phyloP scores from a whole-genome alignment of 2,888 invertebrate genomes.

The Onthophagus sagittarius region DNA sequence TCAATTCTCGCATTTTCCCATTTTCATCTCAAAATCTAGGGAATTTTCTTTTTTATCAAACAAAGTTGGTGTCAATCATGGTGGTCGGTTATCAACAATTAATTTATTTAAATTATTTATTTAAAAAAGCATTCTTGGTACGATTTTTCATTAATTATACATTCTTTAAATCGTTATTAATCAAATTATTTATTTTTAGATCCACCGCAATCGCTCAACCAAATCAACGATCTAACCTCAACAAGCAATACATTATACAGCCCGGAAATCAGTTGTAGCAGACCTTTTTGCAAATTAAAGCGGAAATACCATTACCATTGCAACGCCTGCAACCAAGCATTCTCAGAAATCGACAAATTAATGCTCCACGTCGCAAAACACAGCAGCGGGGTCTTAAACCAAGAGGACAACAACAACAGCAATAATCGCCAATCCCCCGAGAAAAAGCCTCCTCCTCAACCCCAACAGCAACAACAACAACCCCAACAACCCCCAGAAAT shows the following conservation, averaged over 20 bases:
- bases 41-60: no score
- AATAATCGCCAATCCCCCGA: slow-evolving; percentile 36
- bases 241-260: slow-evolving; percentile 56
- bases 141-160: neutral
- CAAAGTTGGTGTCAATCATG: neutral
- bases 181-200: neutral
- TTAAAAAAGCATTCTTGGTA: no score
- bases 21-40: no score
- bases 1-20: no score
- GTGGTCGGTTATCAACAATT: neutral
- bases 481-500: slow-evolving; percentile 37
- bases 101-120: no score
- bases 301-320: slow-evolving; percentile 76
- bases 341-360: slow-evolving; percentile 67
- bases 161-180: neutral
- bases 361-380: slow-evolving; percentile 70
- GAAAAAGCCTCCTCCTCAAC: slow-evolving; percentile 35
- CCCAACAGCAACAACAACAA: slow-evolving; percentile 39
- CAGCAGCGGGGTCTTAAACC: slow-evolving; percentile 56
- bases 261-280: slow-evolving; percentile 64
- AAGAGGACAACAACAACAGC: slow-evolving; percentile 41
- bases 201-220: neutral
- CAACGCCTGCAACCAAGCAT: slow-evolving; percentile 75
- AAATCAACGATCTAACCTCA: slow-evolving; percentile 25
- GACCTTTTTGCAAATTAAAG: slow-evolving; percentile 78